Percentiles rank a stretch among this genome's conserved stretches.
These are phyloP conservation scores for Peromyscus melanophrys DNA, from an alignment of 2,797 vertebrate genomes.

Conservation along the genomic window DNA sequence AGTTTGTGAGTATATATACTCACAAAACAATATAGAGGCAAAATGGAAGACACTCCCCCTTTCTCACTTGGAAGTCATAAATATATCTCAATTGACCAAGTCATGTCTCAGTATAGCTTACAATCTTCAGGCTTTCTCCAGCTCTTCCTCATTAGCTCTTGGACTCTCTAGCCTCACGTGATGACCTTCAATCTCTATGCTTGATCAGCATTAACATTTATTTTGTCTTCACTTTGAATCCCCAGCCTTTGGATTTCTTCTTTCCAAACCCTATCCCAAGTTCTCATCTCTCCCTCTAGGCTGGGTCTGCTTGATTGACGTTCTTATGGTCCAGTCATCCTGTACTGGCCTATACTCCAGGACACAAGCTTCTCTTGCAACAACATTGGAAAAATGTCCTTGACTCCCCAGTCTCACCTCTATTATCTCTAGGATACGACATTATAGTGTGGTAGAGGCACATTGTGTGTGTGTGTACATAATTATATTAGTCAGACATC, in stretches of 20 bases:
- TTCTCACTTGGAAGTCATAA: not conserved
- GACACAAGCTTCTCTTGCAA: not conserved
- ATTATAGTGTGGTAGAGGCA: not conserved
- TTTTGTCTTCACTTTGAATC: conserved; percentile 21
- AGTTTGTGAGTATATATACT: not conserved
- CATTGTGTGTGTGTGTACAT: not conserved
- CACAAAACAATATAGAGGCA: not conserved
- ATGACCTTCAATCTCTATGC: not conserved
- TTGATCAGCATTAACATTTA: not conserved
- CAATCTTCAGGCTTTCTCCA: not conserved
- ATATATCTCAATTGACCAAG: not conserved
- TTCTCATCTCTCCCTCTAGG: not conserved
- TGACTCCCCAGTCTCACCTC: not conserved
- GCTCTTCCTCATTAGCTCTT: conserved; percentile 1
- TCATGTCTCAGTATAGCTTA: not conserved
- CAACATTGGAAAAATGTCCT: not conserved
- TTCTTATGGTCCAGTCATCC: not conserved
- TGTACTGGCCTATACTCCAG: not conserved
- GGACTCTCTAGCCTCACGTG: not conserved
- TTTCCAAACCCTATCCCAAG: not conserved
- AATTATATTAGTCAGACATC: not conserved
- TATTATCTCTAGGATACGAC: not conserved
- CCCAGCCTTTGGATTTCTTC: not conserved
- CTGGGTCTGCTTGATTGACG: not conserved
- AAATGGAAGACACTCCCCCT: not conserved